Evolutionary conservation across 1,140 invertebrate species (phyloP), one percentile per base, ranked within the genome.

Genomic region (Brachionus calyciflorus): DNA sequence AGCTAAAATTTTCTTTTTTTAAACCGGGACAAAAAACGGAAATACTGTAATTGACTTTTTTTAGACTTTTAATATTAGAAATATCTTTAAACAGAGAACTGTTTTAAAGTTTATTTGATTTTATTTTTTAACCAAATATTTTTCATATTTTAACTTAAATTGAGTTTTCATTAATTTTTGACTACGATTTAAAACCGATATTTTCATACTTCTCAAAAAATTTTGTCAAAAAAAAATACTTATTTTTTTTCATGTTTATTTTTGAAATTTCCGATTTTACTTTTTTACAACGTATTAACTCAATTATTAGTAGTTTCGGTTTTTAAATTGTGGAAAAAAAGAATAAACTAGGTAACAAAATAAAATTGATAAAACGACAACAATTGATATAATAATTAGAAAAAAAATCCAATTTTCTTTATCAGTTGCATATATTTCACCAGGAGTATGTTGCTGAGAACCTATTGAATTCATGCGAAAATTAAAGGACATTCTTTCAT

Each of bases 361-460:
- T 40, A 73, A 4, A 30, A 73, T 41, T 1, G 69, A 73, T 49
- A 73, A 55, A 24, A 73, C 21, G 40, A 55, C 69, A 40, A 73
- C 69, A 6, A 73, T 51, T 21, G 46, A 26, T 21, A 73, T 73
- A 21, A 73, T 73, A 21, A 73, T 73, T 14, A 41, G n/a, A 55
- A 73, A 73, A 73, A 37, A 73, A 12, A 12, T 51, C 69, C 69
- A 73, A 41, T 73, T 73, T 55, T 73, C 69, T 73, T 51, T 49
- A 51, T 73, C 19, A 7, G 69, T 28, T 12, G 69, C 69, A 41
- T 73, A 73, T 21, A 73, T 65, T 41, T 65, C 60, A 60, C 55
- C 55, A 6, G 37, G 60, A 3, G 10, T 65, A 28, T 46, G 37
- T 60, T 65, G 60, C 44, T 65, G 60, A n/a, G 60, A 44, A 44